A percentile compares a stretch with the other conserved stretches of the same genome.
These are phyloP conservation scores for Dysmachus trigonus DNA, from an alignment of 2,888 invertebrate genomes.

Conservation along the genomic window DNA sequence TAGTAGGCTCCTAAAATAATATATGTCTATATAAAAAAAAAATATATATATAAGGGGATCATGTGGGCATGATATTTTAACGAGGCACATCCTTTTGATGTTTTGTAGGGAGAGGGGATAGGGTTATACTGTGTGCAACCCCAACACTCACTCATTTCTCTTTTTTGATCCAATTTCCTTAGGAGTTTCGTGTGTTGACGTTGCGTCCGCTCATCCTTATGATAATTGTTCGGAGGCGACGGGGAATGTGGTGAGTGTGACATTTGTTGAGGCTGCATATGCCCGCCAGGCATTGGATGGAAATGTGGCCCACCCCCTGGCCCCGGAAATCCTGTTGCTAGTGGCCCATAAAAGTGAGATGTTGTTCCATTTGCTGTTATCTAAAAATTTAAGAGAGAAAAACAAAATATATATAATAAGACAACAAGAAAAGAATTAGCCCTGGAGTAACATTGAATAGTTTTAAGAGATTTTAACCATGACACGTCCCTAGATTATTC, in stretches of 20 bases:
- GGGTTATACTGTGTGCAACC: too few species aligned
- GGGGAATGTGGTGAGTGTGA: conserved; percentile 76
- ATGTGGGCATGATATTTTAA: neutral
- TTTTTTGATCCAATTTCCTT: conserved; percentile 77
- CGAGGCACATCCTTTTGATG: neutral
- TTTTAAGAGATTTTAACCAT: neutral
- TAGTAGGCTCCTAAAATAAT: neutral
- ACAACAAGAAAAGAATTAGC: neutral
- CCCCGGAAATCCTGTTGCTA: conserved; percentile 68
- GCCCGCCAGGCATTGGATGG: conserved; percentile 59
- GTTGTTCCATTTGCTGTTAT: conserved; percentile 76
- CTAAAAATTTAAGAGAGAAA: conserved; percentile 63
- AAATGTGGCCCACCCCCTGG: conserved; percentile 63
- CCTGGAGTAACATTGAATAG: neutral
- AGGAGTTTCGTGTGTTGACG: conserved; percentile 80
- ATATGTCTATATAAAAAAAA: neutral
- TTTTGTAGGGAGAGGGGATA: neutral
- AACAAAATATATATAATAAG: neutral
- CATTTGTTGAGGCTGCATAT: conserved; percentile 62
- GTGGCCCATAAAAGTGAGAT: conserved; percentile 73
- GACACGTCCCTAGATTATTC: neutral
- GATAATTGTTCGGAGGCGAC: conserved; percentile 71
- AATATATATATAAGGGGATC: too few species aligned
- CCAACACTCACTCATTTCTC: conserved; percentile 67
- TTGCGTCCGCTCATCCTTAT: conserved; percentile 82